These are phyloP conservation scores for Megalops cyprinoides DNA, from an alignment of 2,797 vertebrate genomes.

Conservation along the genomic window DNA sequence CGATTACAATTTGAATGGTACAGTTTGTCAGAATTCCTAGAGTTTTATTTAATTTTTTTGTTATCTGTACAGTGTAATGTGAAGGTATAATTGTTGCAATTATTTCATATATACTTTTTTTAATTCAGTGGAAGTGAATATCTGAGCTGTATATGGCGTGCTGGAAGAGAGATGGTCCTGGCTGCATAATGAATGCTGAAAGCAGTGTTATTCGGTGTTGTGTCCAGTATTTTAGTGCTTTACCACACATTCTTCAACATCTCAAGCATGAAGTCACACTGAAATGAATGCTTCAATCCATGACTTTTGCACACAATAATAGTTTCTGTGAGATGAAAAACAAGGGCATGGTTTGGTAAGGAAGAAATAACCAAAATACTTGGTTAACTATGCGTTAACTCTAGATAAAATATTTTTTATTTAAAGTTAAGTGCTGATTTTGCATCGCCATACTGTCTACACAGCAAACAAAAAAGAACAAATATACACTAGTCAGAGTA, in stretches of 20 bases:
- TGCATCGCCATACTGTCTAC: too few species aligned
- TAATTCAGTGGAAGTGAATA: constrained; percentile 26
- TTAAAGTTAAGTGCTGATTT: too few species aligned
- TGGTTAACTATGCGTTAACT: background rate
- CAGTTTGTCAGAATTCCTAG: constrained; percentile 54
- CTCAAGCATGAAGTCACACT: constrained; percentile 31
- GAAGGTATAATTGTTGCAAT: constrained; percentile 41
- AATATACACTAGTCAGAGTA: too few species aligned
- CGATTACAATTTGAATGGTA: constrained; percentile 58
- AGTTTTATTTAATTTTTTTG: constrained; percentile 53
- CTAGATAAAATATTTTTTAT: background rate
- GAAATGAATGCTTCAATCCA: constrained; percentile 30
- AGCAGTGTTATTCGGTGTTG: constrained; percentile 27
- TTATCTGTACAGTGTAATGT: constrained; percentile 43
- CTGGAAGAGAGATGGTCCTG: constrained; percentile 25
- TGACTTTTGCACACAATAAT: constrained; percentile 38
- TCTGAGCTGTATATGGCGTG: constrained; percentile 25
- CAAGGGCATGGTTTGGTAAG: constrained; percentile 12
- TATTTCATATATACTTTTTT: constrained; percentile 41
- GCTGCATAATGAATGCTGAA: constrained; percentile 30
- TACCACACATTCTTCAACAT: background rate
- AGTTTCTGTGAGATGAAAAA: constrained; percentile 33
- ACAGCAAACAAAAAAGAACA: too few species aligned
- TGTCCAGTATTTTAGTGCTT: constrained; percentile 16
- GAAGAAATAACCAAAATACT: background rate